These are phyloP conservation scores for Archegozetes longisetosus DNA, from an alignment of 1,140 invertebrate genomes.

Conservation along the genomic window DNA sequence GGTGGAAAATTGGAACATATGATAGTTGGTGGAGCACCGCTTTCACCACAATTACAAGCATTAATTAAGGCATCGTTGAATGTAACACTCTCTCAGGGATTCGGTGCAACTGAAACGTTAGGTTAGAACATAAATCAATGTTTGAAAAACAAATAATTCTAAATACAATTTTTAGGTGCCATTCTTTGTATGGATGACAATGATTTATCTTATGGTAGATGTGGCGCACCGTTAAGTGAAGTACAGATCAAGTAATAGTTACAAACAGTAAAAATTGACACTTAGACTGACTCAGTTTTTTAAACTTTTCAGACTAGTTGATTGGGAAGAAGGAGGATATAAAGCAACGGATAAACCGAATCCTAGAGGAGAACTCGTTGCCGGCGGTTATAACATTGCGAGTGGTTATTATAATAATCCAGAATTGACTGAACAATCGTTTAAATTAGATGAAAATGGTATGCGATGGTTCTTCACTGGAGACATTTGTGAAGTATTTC, in stretches of 20 bases:
- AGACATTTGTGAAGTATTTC: constrained; percentile 44
- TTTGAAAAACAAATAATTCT: no score
- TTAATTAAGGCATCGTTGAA: constrained; percentile 89
- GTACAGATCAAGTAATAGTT: constrained; percentile 24
- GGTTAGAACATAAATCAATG: constrained; percentile 36
- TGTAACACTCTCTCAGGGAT: constrained; percentile 76
- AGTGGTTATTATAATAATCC: constrained; percentile 47
- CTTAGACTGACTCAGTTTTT: constrained; percentile 40
- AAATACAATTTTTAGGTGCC: constrained; percentile 42
- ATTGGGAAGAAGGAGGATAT: constrained; percentile 19
- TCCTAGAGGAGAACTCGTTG: constrained; percentile 37
- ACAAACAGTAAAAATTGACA: constrained; percentile 46
- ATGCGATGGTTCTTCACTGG: constrained; percentile 35
- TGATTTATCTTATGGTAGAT: constrained; percentile 23
- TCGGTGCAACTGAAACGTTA: constrained; percentile 90
- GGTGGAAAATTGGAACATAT: constrained; percentile 1
- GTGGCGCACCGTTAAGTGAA: constrained; percentile 36
- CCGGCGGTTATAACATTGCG: constrained; percentile 35
- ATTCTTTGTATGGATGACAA: constrained; percentile 22
- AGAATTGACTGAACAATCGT: constrained; percentile 36
- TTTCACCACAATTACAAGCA: constrained; percentile 86
- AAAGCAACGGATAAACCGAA: constrained; percentile 21
- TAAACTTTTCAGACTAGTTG: constrained; percentile 37
- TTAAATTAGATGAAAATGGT: constrained; percentile 30
- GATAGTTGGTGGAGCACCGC: constrained; percentile 44